Evolutionary conservation across 1,140 invertebrate genomes (phyloP), one percentile per base, ranked within the genome.

Genomic region (Trichonephila clavata): DNA sequence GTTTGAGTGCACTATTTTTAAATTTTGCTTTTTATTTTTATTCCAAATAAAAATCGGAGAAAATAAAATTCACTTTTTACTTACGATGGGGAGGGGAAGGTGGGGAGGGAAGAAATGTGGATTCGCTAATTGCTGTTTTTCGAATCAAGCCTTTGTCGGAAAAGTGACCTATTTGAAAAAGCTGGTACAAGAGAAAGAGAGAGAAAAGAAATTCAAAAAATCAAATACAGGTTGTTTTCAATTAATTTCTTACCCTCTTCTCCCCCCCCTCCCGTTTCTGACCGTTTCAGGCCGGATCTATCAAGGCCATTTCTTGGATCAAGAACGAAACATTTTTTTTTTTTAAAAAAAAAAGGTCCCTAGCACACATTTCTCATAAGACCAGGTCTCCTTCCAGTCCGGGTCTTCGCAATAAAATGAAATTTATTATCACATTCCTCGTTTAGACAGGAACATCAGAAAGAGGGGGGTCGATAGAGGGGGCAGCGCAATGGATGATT

Each of bases 341-440:
- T n/a, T 68, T n/a, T 13, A 68, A 68, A 68, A 68, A 27, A 27
- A 24, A 68, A 68, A 24, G 71, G 32, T 20, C 71, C 71, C 16
- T 14, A 2, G 32, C 71, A 39, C 10, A 68, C 14, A 24, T 77
- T 39, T 77, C 71, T 77, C 71, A 77, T 32, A 77, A 77, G 71
- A 77, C 63, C 39, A 88, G 63, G 68, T 88, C 18, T 77, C 27
- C 7, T 18, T 18, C 71, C 32, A 18, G 14, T 0, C 27, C 71
- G 71, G 13, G 71, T 6, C 71, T 77, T 32, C 14, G 71, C 71
- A 77, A 39, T 77, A 77, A 77, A 77, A 77, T 77, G 20, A 77
- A 77, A 77, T 77, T 77, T 77, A 77, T 77, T 27, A 77, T 77
- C 71, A 14, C 71, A 77, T 77, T 77, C 71, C 71, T 32, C 32